These are phyloP conservation scores for Epizoanthus illoricatus DNA, from an alignment of 92 coral and sea anemone genomes.

Conservation along the genomic window DNA sequence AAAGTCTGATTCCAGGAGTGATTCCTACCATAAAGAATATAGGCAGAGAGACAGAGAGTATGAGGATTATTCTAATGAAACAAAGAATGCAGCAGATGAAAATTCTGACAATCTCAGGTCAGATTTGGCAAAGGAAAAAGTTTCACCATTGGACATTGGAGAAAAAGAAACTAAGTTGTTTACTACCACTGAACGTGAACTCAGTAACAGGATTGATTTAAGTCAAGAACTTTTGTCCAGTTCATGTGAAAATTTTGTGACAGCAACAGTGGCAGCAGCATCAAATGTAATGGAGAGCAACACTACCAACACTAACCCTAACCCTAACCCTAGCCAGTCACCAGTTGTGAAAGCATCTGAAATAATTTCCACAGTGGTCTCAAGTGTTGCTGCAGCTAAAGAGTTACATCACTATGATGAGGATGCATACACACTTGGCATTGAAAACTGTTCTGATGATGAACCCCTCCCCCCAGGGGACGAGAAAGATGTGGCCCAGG, in stretches of 20 bases:
- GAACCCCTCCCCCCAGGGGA: conserved; percentile 85
- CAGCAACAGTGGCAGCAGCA: conserved; percentile 20
- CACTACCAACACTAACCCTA: too few relatives aligned
- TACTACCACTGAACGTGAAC: neutral
- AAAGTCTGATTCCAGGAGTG: conserved; percentile 44
- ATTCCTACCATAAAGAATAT: conserved; percentile 41
- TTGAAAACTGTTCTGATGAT: conserved; percentile 72
- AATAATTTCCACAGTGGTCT: conserved; percentile 62
- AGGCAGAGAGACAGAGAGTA: conserved; percentile 47
- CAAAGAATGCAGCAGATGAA: neutral
- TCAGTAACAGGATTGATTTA: neutral
- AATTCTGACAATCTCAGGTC: neutral
- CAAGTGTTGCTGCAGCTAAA: conserved; percentile 39
- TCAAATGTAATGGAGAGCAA: conserved; percentile 33
- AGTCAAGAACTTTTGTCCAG: conserved; percentile 2
- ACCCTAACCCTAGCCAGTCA: neutral
- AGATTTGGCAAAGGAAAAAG: conserved; percentile 10
- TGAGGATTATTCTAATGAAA: neutral
- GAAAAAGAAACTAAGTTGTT: neutral
- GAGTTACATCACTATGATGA: conserved; percentile 47
- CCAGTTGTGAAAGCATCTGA: conserved; percentile 49
- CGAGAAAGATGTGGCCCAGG: conserved; percentile 67
- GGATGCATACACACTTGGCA: conserved; percentile 67
- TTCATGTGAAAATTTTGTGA: conserved; percentile 33
- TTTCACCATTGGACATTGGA: neutral